Evolutionary conservation across 2,113 vertebrate species (phyloP).

Genomic region (Mohoua ochrocephala): DNA sequence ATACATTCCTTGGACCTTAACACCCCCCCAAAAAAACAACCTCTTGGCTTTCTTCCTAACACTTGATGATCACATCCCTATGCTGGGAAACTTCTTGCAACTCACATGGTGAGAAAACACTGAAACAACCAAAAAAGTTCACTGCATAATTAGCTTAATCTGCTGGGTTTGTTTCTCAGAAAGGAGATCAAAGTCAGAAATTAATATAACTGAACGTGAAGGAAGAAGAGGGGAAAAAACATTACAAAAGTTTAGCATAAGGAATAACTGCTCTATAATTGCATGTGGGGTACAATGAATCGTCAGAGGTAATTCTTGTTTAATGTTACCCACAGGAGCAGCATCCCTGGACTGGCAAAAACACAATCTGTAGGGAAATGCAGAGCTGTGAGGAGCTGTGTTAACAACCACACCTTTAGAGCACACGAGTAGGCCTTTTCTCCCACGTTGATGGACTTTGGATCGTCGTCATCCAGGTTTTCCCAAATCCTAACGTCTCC

Average conservation of each 20-base stretch:
- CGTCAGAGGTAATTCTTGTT: neutral
- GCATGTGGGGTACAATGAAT: neutral
- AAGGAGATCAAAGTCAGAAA: conserved; percentile 3
- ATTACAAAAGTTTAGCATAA: neutral
- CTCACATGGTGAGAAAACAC: neutral
- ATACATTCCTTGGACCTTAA: neutral
- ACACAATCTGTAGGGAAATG: neutral
- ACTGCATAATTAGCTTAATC: neutral
- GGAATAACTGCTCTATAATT: neutral
- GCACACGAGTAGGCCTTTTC: conserved; percentile 90
- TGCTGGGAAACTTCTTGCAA: neutral
- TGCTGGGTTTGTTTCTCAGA: neutral
- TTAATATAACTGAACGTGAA: neutral
- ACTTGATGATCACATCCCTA: neutral
- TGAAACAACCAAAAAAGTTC: neutral
- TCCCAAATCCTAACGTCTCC: conserved; percentile 96
- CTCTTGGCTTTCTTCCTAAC: neutral
- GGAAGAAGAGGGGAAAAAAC: neutral
- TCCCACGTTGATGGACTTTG: conserved; percentile 91
- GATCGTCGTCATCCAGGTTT: conserved; percentile 92
- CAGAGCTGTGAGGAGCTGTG: neutral
- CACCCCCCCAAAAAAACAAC: neutral
- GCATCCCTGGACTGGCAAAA: neutral
- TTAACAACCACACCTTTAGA: conserved; percentile 75
- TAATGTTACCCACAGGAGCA: neutral